phyloP scores from a whole-genome alignment of 2,113 vertebrate species.

The Anhinga anhinga region DNA sequence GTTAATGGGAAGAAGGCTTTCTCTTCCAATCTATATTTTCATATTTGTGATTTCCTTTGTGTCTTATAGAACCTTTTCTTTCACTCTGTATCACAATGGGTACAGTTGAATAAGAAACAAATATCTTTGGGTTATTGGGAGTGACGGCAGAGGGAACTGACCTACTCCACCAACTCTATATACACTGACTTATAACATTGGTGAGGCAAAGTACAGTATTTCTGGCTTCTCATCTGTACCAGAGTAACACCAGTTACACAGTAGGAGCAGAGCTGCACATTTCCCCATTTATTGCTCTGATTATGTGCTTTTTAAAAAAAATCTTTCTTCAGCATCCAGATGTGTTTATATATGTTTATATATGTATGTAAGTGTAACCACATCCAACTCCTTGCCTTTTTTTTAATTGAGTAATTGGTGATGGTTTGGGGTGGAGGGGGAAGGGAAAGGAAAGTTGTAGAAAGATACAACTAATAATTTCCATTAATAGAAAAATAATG shows the following conservation, averaged over 20 bases:
- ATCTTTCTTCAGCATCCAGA: background rate
- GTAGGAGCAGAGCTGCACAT: background rate
- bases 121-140: background rate
- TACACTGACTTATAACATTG: background rate
- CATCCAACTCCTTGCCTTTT: background rate
- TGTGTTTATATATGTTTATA: background rate
- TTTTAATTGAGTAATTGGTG: background rate
- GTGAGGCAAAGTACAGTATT: background rate
- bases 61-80: constrained; percentile 36
- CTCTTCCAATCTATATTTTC: constrained; percentile 51
- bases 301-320: background rate
- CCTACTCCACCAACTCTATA: background rate
- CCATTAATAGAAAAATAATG: constrained; percentile 24
- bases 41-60: constrained; percentile 46
- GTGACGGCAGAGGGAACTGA: background rate
- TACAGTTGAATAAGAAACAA: constrained; percentile 16
- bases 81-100: background rate
- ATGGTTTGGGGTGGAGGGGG: background rate
- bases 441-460: background rate
- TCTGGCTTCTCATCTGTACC: background rate
- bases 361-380: background rate
- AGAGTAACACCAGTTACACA: background rate
- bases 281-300: background rate
- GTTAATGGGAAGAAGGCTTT: constrained; percentile 61
- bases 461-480: background rate